Base-by-base conservation (phyloP, 2,113 vertebrate genomes). In the Micronycteris hirsuta region DNA sequence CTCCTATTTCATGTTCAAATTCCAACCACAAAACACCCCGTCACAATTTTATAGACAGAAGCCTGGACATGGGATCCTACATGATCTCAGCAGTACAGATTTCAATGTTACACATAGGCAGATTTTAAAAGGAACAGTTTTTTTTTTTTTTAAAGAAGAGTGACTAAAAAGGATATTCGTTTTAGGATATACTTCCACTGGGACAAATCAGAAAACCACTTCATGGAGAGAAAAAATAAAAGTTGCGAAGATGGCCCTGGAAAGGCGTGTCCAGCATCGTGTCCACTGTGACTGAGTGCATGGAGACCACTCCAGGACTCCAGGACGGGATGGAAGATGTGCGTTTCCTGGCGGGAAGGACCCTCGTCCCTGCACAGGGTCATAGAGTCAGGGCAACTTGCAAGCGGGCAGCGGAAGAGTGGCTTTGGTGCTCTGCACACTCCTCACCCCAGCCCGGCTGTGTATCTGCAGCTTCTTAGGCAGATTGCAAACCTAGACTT, bases 401-500 rank as follows among this genome's bases (percentile, higher is more conserved):
- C 1, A 41, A 22, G 12, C 16, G 33, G 7, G n/a, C 0, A 26
- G 2, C 1, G 20, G 11, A 22, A 19, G 1, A 4, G 11, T 24
- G n/a, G 65, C 38, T 43, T 28, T 17, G 31, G 7, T 52, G 43
- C 43, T 19, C 41, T 22, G 31, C 19, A 81, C 33, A 22, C 5
- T 14, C 4, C 13, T n/a, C 13, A 17, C 5, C 31, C 22, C 63
- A 43, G 24, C 31, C 38, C 3, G 41, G 19, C n/a, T 33, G n/a
- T 3, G 3, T 56, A 45, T 41, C n/a, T 36, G 5, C 6, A 61
- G 28, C 49, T 49, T 20, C 5, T 24, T 17, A 38, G 7, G n/a
- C 20, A 70, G 20, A 58, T 28, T 20, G 15, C 8, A 22, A 28
- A 43, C 10, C 49, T 28, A n/a, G 22, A 70, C 7, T 54, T 41